phyloP scores from a whole-genome alignment of 1,140 invertebrate genomes.

The Caenorhabditis brenneri region DNA sequence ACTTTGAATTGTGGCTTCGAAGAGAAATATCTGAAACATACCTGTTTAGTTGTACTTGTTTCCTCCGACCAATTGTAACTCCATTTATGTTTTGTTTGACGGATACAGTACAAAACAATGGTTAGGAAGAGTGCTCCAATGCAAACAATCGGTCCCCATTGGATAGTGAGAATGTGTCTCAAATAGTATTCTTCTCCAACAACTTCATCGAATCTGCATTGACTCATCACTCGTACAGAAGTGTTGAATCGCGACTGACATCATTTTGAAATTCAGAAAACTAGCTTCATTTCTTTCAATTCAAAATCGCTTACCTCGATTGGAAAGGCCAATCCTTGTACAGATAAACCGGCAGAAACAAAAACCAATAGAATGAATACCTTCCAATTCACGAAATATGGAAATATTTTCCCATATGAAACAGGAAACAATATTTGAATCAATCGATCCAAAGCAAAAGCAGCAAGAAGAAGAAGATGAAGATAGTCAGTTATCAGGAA shows the following conservation, averaged over 20 bases:
- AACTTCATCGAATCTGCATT: slow-evolving; percentile 50
- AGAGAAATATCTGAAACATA: not conserved
- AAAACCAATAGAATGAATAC: not conserved
- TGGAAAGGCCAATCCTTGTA: slow-evolving; percentile 12
- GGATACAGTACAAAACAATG: slow-evolving; percentile 34
- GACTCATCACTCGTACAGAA: not conserved
- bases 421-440: slow-evolving; percentile 40
- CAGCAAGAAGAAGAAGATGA: slow-evolving; percentile 23
- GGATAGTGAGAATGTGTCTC: slow-evolving; percentile 35
- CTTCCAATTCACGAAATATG: slow-evolving; percentile 25
- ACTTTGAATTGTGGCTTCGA: not conserved
- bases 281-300: not conserved
- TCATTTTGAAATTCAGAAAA: not conserved
- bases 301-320: not conserved
- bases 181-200: slow-evolving; percentile 45
- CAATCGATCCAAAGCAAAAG: not conserved
- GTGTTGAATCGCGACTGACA: slow-evolving; percentile 41
- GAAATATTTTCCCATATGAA: slow-evolving; percentile 23
- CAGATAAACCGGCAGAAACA: not conserved
- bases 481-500: not conserved
- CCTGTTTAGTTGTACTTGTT: slow-evolving; percentile 8
- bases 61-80: slow-evolving; percentile 50
- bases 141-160: slow-evolving; percentile 48
- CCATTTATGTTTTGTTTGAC: slow-evolving; percentile 40
- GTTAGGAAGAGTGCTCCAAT: slow-evolving; percentile 19